Base-by-base conservation (phyloP, 2,888 invertebrate genomes). In the Leptopilina syphax region DNA sequence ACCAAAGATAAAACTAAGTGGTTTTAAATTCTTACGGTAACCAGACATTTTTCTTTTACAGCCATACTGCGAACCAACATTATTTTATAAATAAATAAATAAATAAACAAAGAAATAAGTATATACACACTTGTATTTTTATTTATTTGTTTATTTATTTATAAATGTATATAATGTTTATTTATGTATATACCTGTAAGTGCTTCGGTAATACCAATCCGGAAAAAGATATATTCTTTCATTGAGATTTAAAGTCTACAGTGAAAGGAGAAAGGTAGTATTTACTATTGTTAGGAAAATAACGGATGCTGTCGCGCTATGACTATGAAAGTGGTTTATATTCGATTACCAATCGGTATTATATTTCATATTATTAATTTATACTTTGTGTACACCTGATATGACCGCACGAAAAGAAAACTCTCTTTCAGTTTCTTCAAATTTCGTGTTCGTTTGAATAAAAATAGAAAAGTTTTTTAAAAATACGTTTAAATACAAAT, bases 1-100 rank as follows among this genome's bases (percentile, higher is more conserved):
- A 89, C 90, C 90, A 90, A 91, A 90, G 90, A 91, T 84, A 87
- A 87, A 85, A 83, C 80, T 77, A 77, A 81, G 57, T 76, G 65
- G 65, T 27, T 76, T 76, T 3, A 50, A 57, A 6, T 73, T 73
- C n/a, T 34, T 41, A n/a, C 9, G 18, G 1, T 34, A 73, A 60
- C 54, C 73, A 9, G 0, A 73, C 34, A 34, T 57, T 73, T 57
- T 34, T 54, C 44, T 44, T 44, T 44, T 44, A 44, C 44, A 44
- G 44, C 44, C 8, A 44, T 44, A 44, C 34, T 3, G 0, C 34
- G 34, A 3, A 34, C 3, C 34, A 34, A 34, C 34, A 34, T 34
- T 34, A 34, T 34, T 18, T 34, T 34, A 34, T 34, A 34, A 34
- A 34, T 34, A 34, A 34, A 27, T 27, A 27, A 27, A 27, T 27